Conservation (phyloP, 2,888 invertebrate species). For the Eristalinus sepulchralis region DNA sequence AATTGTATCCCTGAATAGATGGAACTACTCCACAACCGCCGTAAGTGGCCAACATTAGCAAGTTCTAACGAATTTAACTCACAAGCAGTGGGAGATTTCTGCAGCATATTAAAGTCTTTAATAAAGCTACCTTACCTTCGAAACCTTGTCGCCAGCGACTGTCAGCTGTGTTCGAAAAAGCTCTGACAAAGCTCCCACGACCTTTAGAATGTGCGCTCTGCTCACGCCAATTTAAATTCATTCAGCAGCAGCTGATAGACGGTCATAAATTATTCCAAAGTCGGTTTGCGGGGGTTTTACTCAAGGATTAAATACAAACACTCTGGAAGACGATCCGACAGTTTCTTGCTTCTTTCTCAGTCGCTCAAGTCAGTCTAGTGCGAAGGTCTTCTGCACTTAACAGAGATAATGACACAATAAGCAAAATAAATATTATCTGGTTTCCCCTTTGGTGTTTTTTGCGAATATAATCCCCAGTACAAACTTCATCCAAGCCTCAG, state of each 20-base stretch:
- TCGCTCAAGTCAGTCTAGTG: too few relatives aligned
- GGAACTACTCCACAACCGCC: background rate
- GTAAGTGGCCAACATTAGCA: background rate
- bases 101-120: background rate
- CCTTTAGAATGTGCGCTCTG: background rate
- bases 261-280: background rate
- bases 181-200: background rate
- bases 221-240: background rate
- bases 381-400: background rate
- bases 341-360: background rate
- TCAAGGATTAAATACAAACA: background rate
- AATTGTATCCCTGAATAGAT: background rate
- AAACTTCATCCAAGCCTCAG: background rate
- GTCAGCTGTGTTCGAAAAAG: background rate
- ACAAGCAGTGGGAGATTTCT: background rate
- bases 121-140: background rate
- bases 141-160: background rate
- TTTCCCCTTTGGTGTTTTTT: background rate
- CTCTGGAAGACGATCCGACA: background rate
- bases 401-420: background rate
- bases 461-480: background rate
- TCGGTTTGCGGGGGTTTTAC: background rate
- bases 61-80: background rate
- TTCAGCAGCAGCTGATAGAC: background rate
- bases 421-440: background rate